Conservation (phyloP, 2,113 vertebrate genomes). For the Nerophis ophidion region DNA sequence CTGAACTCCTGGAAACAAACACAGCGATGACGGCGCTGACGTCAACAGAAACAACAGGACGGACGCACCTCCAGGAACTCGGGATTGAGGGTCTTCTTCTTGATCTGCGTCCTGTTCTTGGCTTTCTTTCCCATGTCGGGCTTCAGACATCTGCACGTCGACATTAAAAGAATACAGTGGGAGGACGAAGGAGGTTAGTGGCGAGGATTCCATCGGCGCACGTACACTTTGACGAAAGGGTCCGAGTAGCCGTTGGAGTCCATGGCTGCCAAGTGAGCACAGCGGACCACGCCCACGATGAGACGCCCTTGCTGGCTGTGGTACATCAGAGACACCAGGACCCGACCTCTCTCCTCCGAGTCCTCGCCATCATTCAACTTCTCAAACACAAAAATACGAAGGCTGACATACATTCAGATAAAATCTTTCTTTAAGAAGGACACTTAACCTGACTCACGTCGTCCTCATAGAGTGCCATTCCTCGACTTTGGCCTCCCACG, state of each 20-base stretch:
- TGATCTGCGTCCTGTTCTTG: conserved; percentile 96
- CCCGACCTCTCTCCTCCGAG: conserved; percentile 86
- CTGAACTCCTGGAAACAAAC: conserved; percentile 83
- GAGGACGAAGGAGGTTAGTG: background rate
- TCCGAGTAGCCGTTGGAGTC: conserved; percentile 97
- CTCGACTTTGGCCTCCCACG: conserved; percentile 72
- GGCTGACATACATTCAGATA: background rate
- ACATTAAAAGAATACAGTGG: background rate
- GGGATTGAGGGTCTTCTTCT: conserved; percentile 96
- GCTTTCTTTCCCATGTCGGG: conserved; percentile 98
- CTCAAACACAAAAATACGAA: conserved; percentile 2
- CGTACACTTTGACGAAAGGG: conserved; percentile 93
- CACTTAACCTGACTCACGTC: conserved; percentile 70
- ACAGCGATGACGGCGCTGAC: too few species aligned
- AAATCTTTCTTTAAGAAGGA: too few species aligned
- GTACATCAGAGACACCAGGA: conserved; percentile 93
- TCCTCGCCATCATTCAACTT: conserved; percentile 81
- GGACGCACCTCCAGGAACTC: conserved; percentile 91
- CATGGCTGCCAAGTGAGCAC: conserved; percentile 93
- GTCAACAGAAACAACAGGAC: too few species aligned
- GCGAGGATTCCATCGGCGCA: background rate
- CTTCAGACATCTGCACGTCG: conserved; percentile 80
- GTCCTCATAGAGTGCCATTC: conserved; percentile 93
- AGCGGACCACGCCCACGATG: conserved; percentile 88
- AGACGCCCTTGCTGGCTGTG: conserved; percentile 84